Evolutionary conservation across 2,113 vertebrate genomes (phyloP).

Genomic region (Pelecanus crispus): DNA sequence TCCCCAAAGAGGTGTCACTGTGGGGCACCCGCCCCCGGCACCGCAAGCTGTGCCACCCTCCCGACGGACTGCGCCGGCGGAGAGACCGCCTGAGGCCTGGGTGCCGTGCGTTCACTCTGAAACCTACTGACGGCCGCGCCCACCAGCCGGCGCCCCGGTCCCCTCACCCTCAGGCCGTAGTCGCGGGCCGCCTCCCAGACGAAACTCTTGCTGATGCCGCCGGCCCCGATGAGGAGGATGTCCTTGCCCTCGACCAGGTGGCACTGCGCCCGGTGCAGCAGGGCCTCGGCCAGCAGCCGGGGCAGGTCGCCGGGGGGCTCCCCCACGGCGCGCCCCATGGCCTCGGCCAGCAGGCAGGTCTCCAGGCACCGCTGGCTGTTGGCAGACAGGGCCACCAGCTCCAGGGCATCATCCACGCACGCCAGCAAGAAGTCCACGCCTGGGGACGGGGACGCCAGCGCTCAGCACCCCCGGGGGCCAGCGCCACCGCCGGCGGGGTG

Average conservation of each 20-base stretch:
- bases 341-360: constrained; percentile 23
- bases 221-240: constrained; percentile 43
- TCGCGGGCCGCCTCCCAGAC: constrained; percentile 28
- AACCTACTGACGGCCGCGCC: not conserved
- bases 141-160: not conserved
- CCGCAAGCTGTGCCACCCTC: rapidly evolving
- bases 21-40: rapidly evolving
- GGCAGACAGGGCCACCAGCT: constrained; percentile 11
- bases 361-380: constrained; percentile 39
- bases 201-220: constrained; percentile 38
- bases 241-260: constrained; percentile 43
- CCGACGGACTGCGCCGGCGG: rapidly evolving
- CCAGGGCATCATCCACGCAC: not conserved
- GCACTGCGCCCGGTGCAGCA: constrained; percentile 9
- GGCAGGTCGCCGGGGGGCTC: not conserved
- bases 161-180: constrained; percentile 22
- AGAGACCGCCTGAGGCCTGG: rapidly evolving
- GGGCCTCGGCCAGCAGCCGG: constrained; percentile 9
- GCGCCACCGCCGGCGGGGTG: rapidly evolving
- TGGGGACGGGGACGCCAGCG: not conserved
- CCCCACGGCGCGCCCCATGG: constrained; percentile 10
- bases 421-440: constrained; percentile 40
- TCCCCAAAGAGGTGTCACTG: rapidly evolving
- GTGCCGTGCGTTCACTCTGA: not conserved
- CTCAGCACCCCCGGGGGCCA: not conserved